phyloP scores from a whole-genome alignment of 2,797 vertebrate species.

The Sebastes vulpes region DNA sequence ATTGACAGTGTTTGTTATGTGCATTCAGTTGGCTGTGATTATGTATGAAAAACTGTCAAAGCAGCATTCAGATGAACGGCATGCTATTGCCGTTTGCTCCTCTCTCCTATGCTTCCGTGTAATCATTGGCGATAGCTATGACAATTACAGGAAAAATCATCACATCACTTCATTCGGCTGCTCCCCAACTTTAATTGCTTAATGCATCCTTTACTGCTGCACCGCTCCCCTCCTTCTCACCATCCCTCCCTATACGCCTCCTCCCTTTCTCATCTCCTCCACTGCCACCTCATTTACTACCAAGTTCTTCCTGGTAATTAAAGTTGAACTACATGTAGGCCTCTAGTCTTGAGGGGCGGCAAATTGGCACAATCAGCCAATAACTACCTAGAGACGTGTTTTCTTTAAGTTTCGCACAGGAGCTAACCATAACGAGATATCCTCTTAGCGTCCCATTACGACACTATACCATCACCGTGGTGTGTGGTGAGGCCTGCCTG shows the following conservation, averaged over 20 bases:
- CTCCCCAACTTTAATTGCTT: slow-evolving; percentile 92
- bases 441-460: neutral
- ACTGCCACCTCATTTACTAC: slow-evolving; percentile 60
- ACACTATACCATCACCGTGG: neutral
- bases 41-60: slow-evolving; percentile 76
- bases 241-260: slow-evolving; percentile 28
- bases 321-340: slow-evolving; percentile 55
- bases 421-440: slow-evolving; percentile 2
- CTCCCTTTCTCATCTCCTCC: slow-evolving; percentile 57
- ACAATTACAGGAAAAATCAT: slow-evolving; percentile 91
- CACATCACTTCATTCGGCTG: slow-evolving; percentile 85
- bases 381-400: slow-evolving; percentile 31
- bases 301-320: slow-evolving; percentile 77
- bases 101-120: slow-evolving; percentile 83
- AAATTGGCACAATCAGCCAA: slow-evolving; percentile 51
- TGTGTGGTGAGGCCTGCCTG: neutral
- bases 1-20: slow-evolving; percentile 44
- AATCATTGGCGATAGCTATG: slow-evolving; percentile 89
- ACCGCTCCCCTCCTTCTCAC: slow-evolving; percentile 45
- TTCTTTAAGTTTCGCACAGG: slow-evolving; percentile 18
- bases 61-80: slow-evolving; percentile 84
- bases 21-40: slow-evolving; percentile 46
- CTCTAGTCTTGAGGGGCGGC: slow-evolving; percentile 17
- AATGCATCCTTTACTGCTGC: slow-evolving; percentile 83
- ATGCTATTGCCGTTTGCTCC: slow-evolving; percentile 77